Evolutionary conservation across 2,797 vertebrate species (phyloP), one percentile per base, ranked within the genome.

Genomic region (Gorsachius magnificus): DNA sequence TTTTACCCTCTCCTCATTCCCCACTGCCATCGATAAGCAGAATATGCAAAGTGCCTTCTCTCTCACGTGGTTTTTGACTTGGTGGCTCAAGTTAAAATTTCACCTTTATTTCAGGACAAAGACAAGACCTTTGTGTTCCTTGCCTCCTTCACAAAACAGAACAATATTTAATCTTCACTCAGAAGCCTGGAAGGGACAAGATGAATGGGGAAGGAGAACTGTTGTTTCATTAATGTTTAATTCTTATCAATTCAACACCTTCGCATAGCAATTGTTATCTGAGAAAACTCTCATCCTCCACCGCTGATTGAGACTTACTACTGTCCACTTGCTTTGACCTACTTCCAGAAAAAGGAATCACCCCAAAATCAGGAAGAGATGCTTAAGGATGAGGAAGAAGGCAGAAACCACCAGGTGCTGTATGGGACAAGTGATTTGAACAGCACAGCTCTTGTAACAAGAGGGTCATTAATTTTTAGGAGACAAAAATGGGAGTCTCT

Each of bases 1-100:
- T 78, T 71, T 80, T 46, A 24, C 13, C n/a, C 71, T 46, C 94
- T 95, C 93, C 94, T 95, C 94, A 78, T 96, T 96, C 94, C 69
- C 28, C 80, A 35, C 1, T 2, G 53, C 76, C 35, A 5, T 18
- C 0, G 2, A 54, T n/a, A 64, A 81, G 61, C 26, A 68, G 78
- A 35, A 57, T n/a, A 50, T 33, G 35, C 77, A 95, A 93, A 95
- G 54, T 41, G 35, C 53, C 28, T 84, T 66, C 26, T 76, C 60
- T 56, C 63, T 60, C 28, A 51, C 17, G 69, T 19, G 16, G 19
- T 82, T 89, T 82, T n/a, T 74, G 86, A 8, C 54, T 69, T 25
- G 38, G 24, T 7, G 74, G 26, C 66, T 70, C 20, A 25, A 31
- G 33, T 18, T 43, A 56, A 63, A 80, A 46, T 56, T 25, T 74